Base-by-base conservation (phyloP, 2,113 vertebrate species). In the Lichenostomus cassidix region DNA sequence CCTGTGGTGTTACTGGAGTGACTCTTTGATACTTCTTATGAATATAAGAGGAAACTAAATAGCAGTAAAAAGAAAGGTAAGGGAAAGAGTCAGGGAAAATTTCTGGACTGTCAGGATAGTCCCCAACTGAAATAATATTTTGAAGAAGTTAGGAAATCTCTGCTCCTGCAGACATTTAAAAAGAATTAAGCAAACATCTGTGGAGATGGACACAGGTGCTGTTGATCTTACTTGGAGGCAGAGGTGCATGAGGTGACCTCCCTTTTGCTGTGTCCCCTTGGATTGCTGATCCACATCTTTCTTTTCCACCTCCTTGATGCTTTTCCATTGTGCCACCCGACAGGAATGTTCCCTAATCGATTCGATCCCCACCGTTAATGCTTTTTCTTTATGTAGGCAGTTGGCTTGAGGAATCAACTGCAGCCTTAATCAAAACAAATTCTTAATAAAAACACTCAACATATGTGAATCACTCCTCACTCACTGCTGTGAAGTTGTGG, bases 201-300 rank as follows among this genome's bases (percentile, higher is more conserved):
- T 42, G 44, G 55, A 83, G 94, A 62, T 18, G 6, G 27, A 44
- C 50, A 47, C 2, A 89, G 92, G 83, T 81, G 23, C 64, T 75
- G 94, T 41, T 93, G 92, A 67, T 89, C 79, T 93, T 78, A 95
- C 88, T 90, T 96, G 90, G 70, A 90, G 88, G 88, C 90, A 77
- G 83, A 42, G 75, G 42, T 65, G 71, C 67, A 55, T 39, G n/a
- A 55, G 65, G 35, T 88, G 90, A 89, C 94, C 86, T 94, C 68
- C 67, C 55, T 81, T 46, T 55, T 55, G 18, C 63, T 75, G 42
- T 29, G 1, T 62, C 52, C 70, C 63, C 71, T 74, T 44, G 50
- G 63, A 50, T 37, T 83, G 83, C 68, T 86, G 76, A 80, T 58
- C 89, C 80, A 63, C 15, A 2, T 77, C 63, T 77, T 31, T 37